A percentile compares a stretch with the other conserved stretches of the same genome.
phyloP scores from a whole-genome alignment of 2,888 invertebrate species.

The Tiliacea aurago region DNA sequence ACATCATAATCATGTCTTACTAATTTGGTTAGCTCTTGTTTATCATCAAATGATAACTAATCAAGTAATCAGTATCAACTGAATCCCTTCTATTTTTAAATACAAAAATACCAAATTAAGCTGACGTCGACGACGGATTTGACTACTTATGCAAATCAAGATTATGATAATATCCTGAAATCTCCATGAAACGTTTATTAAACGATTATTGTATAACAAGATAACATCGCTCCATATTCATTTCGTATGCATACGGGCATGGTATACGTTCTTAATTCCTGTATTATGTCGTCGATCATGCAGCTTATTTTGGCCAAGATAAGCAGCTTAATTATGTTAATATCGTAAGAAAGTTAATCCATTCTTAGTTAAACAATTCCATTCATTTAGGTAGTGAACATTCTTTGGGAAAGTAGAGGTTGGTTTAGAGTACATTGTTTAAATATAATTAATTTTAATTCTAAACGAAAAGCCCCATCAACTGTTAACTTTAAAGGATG shows the following conservation, averaged over 20 bases:
- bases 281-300: background rate
- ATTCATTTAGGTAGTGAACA: background rate
- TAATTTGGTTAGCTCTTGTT: background rate
- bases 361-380: background rate
- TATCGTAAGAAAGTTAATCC: slow-evolving; percentile 16
- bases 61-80: slow-evolving; percentile 13
- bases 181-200: slow-evolving; percentile 6
- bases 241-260: background rate
- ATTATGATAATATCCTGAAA: slow-evolving; percentile 37
- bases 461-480: background rate
- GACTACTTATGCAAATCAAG: slow-evolving; percentile 3
- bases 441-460: background rate
- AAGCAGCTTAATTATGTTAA: slow-evolving; percentile 18
- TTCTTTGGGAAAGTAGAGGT: background rate
- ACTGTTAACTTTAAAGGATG: too few relatives aligned
- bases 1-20: background rate
- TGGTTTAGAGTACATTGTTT: background rate
- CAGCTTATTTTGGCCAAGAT: slow-evolving; percentile 3
- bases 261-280: slow-evolving; percentile 3
- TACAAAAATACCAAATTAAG: background rate
- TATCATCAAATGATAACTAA: background rate
- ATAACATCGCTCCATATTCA: slow-evolving; percentile 14
- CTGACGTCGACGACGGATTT: background rate
- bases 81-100: slow-evolving; percentile 1
- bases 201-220: slow-evolving; percentile 8